Evolutionary conservation across 2,797 vertebrate genomes (phyloP).

Genomic region (Onychomys leucogaster): DNA sequence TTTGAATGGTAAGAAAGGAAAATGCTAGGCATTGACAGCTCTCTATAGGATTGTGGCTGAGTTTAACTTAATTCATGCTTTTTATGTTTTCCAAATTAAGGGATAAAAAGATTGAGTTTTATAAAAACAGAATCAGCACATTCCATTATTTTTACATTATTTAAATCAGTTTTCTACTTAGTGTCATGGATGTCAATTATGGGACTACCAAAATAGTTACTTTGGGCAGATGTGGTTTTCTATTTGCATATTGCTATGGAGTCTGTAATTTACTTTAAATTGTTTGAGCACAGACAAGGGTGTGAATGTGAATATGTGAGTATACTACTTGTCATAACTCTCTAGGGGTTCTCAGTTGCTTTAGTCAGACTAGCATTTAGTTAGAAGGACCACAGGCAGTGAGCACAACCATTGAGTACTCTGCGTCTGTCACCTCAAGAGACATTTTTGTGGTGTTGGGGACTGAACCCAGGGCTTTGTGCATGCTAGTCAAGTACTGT

Average conservation of each 20-base stretch:
- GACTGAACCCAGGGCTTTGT: background rate
- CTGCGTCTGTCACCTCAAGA: background rate
- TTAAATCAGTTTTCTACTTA: constrained; percentile 15
- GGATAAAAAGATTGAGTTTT: background rate
- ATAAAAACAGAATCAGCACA: background rate
- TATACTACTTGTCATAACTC: background rate
- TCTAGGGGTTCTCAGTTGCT: background rate
- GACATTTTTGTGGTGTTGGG: background rate
- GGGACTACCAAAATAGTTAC: background rate
- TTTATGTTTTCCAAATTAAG: constrained; percentile 36
- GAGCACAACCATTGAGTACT: background rate
- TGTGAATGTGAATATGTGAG: background rate
- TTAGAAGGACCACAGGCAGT: background rate
- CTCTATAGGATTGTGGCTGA: background rate
- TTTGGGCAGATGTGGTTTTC: background rate
- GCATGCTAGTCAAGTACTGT: background rate
- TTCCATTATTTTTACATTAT: constrained; percentile 46
- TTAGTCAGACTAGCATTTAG: background rate
- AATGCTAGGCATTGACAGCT: background rate
- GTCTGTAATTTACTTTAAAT: constrained; percentile 49
- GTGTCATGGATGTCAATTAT: background rate
- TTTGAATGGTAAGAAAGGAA: background rate
- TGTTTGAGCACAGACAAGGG: background rate
- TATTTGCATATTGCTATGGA: background rate
- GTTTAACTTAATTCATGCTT: background rate